These are phyloP conservation scores for Miniopterus natalensis DNA, from an alignment of 2,113 vertebrate genomes.

Conservation along the genomic window DNA sequence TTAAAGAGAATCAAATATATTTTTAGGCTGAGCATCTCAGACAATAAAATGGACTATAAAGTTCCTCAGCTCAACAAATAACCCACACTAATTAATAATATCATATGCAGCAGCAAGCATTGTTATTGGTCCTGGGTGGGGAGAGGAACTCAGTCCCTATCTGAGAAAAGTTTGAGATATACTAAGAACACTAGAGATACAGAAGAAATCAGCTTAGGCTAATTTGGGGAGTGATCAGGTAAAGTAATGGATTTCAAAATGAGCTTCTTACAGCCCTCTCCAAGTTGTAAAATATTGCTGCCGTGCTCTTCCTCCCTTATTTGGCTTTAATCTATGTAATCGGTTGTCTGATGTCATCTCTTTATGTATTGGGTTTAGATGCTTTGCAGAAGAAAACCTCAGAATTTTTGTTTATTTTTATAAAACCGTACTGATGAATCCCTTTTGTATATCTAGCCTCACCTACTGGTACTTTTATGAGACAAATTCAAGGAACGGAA, in stretches of 20 bases:
- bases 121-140: background rate
- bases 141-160: background rate
- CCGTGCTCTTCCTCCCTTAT: background rate
- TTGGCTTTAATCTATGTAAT: background rate
- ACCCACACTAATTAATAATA: background rate
- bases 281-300: background rate
- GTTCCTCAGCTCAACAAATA: background rate
- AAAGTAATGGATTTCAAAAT: background rate
- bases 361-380: background rate
- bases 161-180: background rate
- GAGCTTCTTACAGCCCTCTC: background rate
- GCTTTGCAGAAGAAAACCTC: background rate
- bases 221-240: background rate
- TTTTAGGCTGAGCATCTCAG: conserved; percentile 9
- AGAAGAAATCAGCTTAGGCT: background rate
- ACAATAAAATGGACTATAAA: background rate
- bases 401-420: background rate
- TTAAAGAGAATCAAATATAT: background rate
- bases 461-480: background rate
- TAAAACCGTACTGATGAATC: background rate
- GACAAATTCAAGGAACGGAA: background rate
- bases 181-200: background rate
- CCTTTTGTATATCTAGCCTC: background rate
- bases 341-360: background rate
- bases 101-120: background rate